Percentiles rank a stretch among this genome's conserved stretches.
Evolutionary conservation across 2,113 vertebrate genomes (phyloP).

Genomic region (Gymnocephalus cernua): DNA sequence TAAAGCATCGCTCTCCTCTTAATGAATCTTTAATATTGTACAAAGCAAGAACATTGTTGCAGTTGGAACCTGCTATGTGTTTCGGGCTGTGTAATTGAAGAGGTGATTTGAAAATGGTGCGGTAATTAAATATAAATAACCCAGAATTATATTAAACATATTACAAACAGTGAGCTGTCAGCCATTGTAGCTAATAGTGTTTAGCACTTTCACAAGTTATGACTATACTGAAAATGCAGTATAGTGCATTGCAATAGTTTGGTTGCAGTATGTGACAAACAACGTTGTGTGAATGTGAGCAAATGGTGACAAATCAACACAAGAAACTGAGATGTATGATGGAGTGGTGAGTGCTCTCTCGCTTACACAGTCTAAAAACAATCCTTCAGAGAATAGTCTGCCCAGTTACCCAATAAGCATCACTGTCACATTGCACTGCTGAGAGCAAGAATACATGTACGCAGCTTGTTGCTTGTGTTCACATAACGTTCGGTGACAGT

Average conservation of each 20-base stretch:
- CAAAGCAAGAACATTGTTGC: conserved; percentile 14
- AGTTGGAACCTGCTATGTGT: conserved; percentile 25
- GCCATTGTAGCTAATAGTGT: background rate
- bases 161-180: background rate
- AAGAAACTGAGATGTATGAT: conserved; percentile 20
- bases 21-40: conserved; percentile 67
- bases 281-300: conserved; percentile 14
- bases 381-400: conserved; percentile 16
- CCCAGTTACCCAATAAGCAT: conserved; percentile 37
- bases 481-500: conserved; percentile 9
- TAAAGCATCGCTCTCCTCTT: conserved; percentile 20
- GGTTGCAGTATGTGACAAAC: conserved; percentile 4
- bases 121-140: conserved; percentile 58
- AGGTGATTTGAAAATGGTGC: conserved; percentile 32
- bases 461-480: conserved; percentile 16
- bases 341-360: background rate
- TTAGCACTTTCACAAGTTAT: background rate
- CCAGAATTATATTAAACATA: conserved; percentile 24
- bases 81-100: conserved; percentile 31
- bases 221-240: background rate
- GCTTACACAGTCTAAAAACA: conserved; percentile 12
- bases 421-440: conserved; percentile 18
- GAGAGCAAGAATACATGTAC: conserved; percentile 17
- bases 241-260: background rate
- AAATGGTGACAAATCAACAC: conserved; percentile 29